Conservation (phyloP, 2,888 invertebrate genomes). For the Mythimna impura region DNA sequence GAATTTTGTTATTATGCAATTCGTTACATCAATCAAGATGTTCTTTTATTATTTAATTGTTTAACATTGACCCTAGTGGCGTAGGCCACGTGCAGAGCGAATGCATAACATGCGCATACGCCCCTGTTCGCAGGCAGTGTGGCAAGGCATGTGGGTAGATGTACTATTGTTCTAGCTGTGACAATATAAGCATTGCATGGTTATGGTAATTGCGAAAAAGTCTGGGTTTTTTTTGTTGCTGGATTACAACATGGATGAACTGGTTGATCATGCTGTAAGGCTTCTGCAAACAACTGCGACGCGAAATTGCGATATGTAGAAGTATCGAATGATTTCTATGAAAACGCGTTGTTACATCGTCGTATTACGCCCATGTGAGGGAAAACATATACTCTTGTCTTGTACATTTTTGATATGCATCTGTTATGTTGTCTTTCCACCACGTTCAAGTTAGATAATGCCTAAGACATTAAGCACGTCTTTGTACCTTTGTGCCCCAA, state of each 20-base stretch:
- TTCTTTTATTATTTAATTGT: conserved; percentile 57
- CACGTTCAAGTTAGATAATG: too few relatives aligned
- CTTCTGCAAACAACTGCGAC: background rate
- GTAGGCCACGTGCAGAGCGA: conserved; percentile 40
- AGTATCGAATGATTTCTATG: too few relatives aligned
- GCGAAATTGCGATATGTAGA: too few relatives aligned
- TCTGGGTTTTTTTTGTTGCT: conserved; percentile 22
- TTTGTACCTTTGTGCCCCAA: too few relatives aligned
- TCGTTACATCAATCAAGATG: conserved; percentile 58
- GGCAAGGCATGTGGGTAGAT: conserved; percentile 57
- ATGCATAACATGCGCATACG: conserved; percentile 44
- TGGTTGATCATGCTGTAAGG: conserved; percentile 1
- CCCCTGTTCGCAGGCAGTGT: conserved; percentile 45
- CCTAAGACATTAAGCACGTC: too few relatives aligned
- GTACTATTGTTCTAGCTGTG: conserved; percentile 58
- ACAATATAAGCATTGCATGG: conserved; percentile 51
- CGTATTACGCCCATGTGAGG: too few relatives aligned
- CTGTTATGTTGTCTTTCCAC: too few relatives aligned
- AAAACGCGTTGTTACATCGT: too few relatives aligned
- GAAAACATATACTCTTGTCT: too few relatives aligned
- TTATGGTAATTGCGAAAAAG: conserved; percentile 47
- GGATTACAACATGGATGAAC: conserved; percentile 16
- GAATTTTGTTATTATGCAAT: conserved; percentile 57
- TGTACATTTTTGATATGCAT: too few relatives aligned
- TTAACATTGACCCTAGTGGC: conserved; percentile 61